Conservation (phyloP, 2,888 invertebrate species). For the Ctenicera cuprea region DNA sequence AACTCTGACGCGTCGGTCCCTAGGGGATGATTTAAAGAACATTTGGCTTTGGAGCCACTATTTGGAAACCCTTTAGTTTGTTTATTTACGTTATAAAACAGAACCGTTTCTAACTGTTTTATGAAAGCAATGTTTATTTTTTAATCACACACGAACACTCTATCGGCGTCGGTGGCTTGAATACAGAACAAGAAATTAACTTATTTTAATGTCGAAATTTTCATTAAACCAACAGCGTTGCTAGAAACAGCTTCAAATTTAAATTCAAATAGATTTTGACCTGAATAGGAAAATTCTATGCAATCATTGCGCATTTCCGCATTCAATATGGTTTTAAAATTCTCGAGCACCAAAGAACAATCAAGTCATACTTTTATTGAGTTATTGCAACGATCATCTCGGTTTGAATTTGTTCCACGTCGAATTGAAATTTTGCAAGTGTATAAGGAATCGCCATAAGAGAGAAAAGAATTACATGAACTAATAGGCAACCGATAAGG, state of each 20-base stretch:
- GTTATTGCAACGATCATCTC: constrained; percentile 31
- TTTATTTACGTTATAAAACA: constrained; percentile 23
- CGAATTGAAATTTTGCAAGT: too few species aligned
- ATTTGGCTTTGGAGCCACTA: neutral
- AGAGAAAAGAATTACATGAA: constrained; percentile 15
- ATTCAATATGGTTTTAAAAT: constrained; percentile 34
- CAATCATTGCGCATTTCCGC: constrained; percentile 53
- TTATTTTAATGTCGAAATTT: too few species aligned
- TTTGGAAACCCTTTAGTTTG: constrained; percentile 21
- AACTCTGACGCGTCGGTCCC: constrained; percentile 14
- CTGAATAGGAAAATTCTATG: constrained; percentile 37
- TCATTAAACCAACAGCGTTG: neutral
- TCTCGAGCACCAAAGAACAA: neutral
- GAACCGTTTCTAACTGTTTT: constrained; percentile 5
- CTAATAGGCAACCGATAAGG: constrained; percentile 40
- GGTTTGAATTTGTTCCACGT: too few species aligned
- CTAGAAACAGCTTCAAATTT: neutral
- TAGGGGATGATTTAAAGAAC: constrained; percentile 14
- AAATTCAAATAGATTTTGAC: constrained; percentile 1
- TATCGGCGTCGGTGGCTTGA: neutral
- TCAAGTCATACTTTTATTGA: neutral
- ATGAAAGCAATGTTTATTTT: constrained; percentile 24
- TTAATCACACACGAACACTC: constrained; percentile 4
- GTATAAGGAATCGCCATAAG: too few species aligned
- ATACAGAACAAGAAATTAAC: too few species aligned